phyloP scores from a whole-genome alignment of 2,888 invertebrate species.

The Pasiphila rectangulata region DNA sequence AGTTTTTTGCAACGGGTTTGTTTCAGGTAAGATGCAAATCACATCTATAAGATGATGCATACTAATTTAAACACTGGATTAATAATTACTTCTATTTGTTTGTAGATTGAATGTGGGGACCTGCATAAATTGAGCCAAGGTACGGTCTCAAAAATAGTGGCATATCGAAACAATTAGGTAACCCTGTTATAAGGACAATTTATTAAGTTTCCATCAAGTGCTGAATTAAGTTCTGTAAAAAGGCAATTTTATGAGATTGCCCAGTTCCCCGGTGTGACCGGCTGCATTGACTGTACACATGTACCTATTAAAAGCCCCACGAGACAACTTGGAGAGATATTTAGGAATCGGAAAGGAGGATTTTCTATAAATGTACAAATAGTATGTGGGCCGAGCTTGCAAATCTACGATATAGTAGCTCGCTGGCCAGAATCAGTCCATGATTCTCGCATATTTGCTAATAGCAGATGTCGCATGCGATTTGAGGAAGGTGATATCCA shows the following conservation, averaged over 20 bases:
- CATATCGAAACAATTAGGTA: not conserved
- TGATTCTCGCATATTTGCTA: too few species aligned
- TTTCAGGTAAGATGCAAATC: slow-evolving; percentile 1
- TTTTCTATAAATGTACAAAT: too few species aligned
- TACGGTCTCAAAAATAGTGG: slow-evolving; percentile 2
- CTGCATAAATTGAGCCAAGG: slow-evolving; percentile 2
- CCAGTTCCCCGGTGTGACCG: too few species aligned
- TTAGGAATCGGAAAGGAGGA: too few species aligned
- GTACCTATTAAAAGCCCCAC: too few species aligned
- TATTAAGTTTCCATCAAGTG: not conserved
- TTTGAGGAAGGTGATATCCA: not conserved
- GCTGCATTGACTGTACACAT: too few species aligned
- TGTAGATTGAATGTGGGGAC: slow-evolving; percentile 3
- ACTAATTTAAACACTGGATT: not conserved
- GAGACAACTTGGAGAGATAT: too few species aligned
- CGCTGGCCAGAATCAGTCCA: too few species aligned
- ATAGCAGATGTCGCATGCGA: too few species aligned
- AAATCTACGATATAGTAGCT: too few species aligned
- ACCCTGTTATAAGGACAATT: not conserved
- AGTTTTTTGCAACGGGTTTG: not conserved
- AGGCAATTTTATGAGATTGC: slow-evolving; percentile 1
- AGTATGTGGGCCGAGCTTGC: too few species aligned
- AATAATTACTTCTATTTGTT: not conserved
- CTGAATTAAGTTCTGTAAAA: not conserved
- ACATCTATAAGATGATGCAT: too few species aligned